Evolutionary conservation across 2,888 invertebrate genomes (phyloP).

Genomic region (Proisotoma minuta): DNA sequence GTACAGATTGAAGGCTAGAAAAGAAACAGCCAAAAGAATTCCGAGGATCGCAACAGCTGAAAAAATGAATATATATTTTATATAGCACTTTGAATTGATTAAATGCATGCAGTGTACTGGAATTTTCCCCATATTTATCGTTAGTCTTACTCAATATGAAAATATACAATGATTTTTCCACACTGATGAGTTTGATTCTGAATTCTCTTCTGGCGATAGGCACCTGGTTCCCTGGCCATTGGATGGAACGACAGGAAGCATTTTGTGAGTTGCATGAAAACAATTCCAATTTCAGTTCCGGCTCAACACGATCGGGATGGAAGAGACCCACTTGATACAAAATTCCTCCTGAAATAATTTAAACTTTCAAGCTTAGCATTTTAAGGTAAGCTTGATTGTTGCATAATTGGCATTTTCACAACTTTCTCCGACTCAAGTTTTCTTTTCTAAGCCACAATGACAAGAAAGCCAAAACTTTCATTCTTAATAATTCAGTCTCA

Average conservation of each 20-base stretch:
- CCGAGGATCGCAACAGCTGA: slow-evolving; percentile 69
- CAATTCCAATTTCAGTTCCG: slow-evolving; percentile 18
- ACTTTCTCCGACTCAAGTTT: no score
- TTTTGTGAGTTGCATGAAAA: slow-evolving; percentile 52
- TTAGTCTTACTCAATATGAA: no score
- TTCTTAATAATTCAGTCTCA: no score
- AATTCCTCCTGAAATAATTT: slow-evolving; percentile 59
- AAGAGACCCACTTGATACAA: slow-evolving; percentile 68
- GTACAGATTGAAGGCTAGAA: slow-evolving; percentile 75
- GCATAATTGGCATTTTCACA: no score
- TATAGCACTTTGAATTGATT: no score
- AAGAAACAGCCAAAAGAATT: slow-evolving; percentile 67
- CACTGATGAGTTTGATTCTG: slow-evolving; percentile 68
- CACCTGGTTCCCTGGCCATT: slow-evolving; percentile 72
- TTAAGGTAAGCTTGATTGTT: no score
- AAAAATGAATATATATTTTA: no score
- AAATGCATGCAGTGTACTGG: no score
- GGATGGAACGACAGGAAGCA: slow-evolving; percentile 61
- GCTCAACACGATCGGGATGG: slow-evolving; percentile 53
- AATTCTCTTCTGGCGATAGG: slow-evolving; percentile 74
- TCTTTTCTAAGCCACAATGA: no score
- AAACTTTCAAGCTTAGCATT: no score
- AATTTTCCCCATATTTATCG: no score
- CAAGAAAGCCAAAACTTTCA: no score
- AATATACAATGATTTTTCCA: slow-evolving; percentile 70